Base-by-base conservation (phyloP, 2,797 vertebrate species). In the Poecilia gillii region DNA sequence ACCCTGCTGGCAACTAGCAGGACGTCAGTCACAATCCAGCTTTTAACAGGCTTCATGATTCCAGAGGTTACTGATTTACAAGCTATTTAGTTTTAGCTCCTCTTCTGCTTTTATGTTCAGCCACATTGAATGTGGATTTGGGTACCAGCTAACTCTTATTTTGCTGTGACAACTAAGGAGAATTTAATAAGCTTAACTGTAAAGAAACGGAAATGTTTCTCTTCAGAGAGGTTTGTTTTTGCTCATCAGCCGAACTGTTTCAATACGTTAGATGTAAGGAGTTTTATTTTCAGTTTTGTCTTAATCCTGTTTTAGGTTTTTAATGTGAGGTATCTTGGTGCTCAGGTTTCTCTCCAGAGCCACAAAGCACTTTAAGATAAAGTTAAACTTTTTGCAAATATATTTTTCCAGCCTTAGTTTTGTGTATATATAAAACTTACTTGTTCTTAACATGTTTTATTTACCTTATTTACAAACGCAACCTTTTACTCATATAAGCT, bases 331-430 rank as follows among this genome's bases (percentile, higher is more conserved):
- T 73, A 47, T 82, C 66, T 79, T 81, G 83, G 89, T 89, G 86
- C 79, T 88, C 87, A 76, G 73, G 87, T 71, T 88, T 88, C 76
- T 39, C 36, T 55, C 25, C 79, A 77, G 86, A 93, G 75, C 86
- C 85, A 88, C 75, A 81, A 31, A 86, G 95, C 95, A 95, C 95
- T 95, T 95, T 95, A 66, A 88, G 75, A 85, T 70, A 81, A 85
- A 81, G 46, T 84, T 16, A 1, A 76, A 33, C 51, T 86, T 89
- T 76, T 81, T 74, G 18, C 13, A 57, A 62, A 31, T 28, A 51
- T 87, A 51, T 87, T 81, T 85, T 84, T 78, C 9, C 46, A 81
- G 57, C 87, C 83, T 81, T 86, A 79, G 47, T 87, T 84, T 81
- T 87, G 3, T 76, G 85, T 90, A 84, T 70, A 31, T 53, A 87